Base-by-base conservation (phyloP, 2,888 invertebrate species). In the Agrotis clavis region DNA sequence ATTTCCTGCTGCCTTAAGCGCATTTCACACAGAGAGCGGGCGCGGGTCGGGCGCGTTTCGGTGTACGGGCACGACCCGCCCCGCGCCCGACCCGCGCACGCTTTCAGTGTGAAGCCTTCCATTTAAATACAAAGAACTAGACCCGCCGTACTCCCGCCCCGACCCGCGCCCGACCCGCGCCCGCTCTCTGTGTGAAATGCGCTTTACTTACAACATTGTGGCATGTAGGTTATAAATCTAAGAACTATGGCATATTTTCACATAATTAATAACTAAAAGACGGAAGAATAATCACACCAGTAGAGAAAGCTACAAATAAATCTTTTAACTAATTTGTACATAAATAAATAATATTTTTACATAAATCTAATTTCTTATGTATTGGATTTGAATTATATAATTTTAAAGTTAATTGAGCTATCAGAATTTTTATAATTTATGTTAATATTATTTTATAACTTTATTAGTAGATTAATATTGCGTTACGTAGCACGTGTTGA, bases 291-390 rank as follows among this genome's bases (percentile, higher is more conserved):
- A 25, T 19, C 9, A 19, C 18, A 35, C 30, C 4, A 63, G 18
- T 14, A 13, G 70, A 53, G 82, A 82, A 77, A 77, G 77, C n/a
- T 41, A 18, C 6, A 57, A 30, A 77, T 77, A 56, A 57, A 82
- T 65, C 48, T n/a, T 57, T n/a, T 11, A 56, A 30, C 6, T 5
- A 25, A 57, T 4, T 13, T 50, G 41, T 41, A 41, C 54, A 65
- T 19, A 60, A 5, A 57, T 65, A 57, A 74, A 61, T 16, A 45
- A n/a, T 5, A 21, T 41, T 54, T 74, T 67, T 21, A 76, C 59
- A 67, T 81, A 76, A 81, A 67, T 81, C 57, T 63, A 11, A 57
- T 75, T 59, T 51, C 16, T 48, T 63, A 74, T 30, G 13, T 50
- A 61, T 78, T 47, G 25, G 50, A 4, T 13, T 9, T 18, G 6